A percentile compares a stretch with the other conserved stretches of the same genome.
Evolutionary conservation across 2,888 invertebrate genomes (phyloP).

Genomic region (Argynnis bischoffii): DNA sequence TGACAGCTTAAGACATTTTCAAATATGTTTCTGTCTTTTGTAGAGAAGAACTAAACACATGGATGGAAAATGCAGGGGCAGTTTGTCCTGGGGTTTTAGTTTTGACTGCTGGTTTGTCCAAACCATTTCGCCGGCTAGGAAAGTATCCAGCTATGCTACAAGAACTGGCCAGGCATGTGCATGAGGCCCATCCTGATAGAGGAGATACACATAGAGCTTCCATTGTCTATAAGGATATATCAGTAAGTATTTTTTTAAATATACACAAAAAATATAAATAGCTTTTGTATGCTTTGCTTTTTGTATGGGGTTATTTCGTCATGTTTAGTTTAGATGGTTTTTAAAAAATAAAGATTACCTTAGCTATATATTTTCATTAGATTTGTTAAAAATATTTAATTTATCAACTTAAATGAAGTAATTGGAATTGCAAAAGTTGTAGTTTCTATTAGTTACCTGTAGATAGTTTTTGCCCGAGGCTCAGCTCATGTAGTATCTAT

Average conservation of each 20-base stretch:
- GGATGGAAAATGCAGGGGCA: constrained; percentile 94
- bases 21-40: constrained; percentile 25
- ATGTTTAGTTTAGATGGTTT: no score
- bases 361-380: no score
- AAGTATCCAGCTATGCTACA: constrained; percentile 97
- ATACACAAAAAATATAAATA: no score
- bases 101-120: constrained; percentile 95
- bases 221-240: constrained; percentile 96
- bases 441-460: no score
- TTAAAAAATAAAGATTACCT: no score
- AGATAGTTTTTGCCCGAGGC: no score
- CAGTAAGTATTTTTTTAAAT: constrained; percentile 82
- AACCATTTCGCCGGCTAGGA: constrained; percentile 96
- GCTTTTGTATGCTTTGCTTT: no score
- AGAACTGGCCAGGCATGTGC: constrained; percentile 97
- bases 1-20: neutral
- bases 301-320: no score
- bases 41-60: constrained; percentile 91
- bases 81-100: constrained; percentile 93
- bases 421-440: no score
- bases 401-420: no score
- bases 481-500: no score
- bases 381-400: no score
- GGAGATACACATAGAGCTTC: constrained; percentile 98
- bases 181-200: constrained; percentile 96